Percentiles rank a stretch among this genome's conserved stretches.
These are phyloP conservation scores for Ancistrus triradiatus DNA, from an alignment of 2,113 vertebrate genomes.

Conservation along the genomic window DNA sequence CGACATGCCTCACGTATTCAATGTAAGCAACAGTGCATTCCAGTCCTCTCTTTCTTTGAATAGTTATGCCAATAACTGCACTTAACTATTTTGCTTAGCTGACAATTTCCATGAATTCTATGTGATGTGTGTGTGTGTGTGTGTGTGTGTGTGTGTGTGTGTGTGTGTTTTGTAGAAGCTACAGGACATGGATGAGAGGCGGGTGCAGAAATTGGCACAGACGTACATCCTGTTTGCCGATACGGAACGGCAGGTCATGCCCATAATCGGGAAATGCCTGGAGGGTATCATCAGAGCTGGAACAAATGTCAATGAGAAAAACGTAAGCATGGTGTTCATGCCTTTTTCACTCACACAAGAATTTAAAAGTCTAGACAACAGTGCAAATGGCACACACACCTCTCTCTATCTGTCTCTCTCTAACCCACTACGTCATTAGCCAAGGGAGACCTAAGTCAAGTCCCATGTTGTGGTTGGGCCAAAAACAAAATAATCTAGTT, in stretches of 20 bases:
- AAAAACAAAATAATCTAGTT: too few relatives aligned
- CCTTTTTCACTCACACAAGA: too few relatives aligned
- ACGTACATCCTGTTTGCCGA: slow-evolving; percentile 77
- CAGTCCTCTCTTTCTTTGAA: neutral
- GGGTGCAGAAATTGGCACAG: slow-evolving; percentile 69
- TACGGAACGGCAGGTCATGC: slow-evolving; percentile 80
- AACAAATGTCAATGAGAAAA: slow-evolving; percentile 74
- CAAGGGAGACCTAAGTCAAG: too few relatives aligned
- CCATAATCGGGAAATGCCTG: slow-evolving; percentile 86
- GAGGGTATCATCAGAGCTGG: slow-evolving; percentile 83
- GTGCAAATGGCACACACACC: too few relatives aligned
- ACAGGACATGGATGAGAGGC: slow-evolving; percentile 82
- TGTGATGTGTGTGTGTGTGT: neutral
- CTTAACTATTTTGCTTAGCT: too few relatives aligned
- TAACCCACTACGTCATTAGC: too few relatives aligned
- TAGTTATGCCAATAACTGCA: too few relatives aligned
- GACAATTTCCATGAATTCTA: too few relatives aligned
- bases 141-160: neutral
- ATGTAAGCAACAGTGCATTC: slow-evolving; percentile 63
- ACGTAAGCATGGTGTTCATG: slow-evolving; percentile 61
- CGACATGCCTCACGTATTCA: slow-evolving; percentile 83
- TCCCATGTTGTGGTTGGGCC: too few relatives aligned
- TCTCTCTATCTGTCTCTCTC: too few relatives aligned
- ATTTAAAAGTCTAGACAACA: too few relatives aligned
- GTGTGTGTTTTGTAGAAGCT: slow-evolving; percentile 67